These are phyloP conservation scores for Phalera bucephala DNA, from an alignment of 2,888 invertebrate genomes.

Conservation along the genomic window DNA sequence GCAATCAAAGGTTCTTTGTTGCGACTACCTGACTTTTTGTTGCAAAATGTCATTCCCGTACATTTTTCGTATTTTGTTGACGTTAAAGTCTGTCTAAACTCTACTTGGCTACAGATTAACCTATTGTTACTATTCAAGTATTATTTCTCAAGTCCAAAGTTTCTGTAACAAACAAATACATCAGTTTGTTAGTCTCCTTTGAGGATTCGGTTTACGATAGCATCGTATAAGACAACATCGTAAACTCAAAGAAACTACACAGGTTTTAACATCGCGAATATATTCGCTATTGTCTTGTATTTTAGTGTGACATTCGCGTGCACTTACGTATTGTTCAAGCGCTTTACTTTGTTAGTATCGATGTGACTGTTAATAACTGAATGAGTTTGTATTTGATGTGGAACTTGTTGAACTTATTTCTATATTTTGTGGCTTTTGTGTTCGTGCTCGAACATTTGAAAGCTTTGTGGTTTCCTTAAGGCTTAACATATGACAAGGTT, in stretches of 20 bases:
- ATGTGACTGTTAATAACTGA: slow-evolving; percentile 10
- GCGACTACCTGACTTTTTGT: too few relatives aligned
- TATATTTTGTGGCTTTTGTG: not conserved
- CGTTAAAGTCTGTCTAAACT: too few relatives aligned
- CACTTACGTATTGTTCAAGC: slow-evolving; percentile 14
- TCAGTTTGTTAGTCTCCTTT: slow-evolving; percentile 52
- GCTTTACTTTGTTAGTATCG: slow-evolving; percentile 12
- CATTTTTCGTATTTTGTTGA: too few relatives aligned
- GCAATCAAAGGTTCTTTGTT: too few relatives aligned
- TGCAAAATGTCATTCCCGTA: too few relatives aligned
- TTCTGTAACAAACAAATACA: slow-evolving; percentile 6
- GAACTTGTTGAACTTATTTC: slow-evolving; percentile 22
- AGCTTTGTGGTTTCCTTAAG: too few relatives aligned
- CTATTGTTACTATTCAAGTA: too few relatives aligned
- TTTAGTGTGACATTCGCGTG: slow-evolving; percentile 1
- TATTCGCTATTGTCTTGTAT: slow-evolving; percentile 17
- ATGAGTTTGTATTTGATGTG: slow-evolving; percentile 7
- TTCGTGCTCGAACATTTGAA: too few relatives aligned
- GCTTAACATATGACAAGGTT: too few relatives aligned
- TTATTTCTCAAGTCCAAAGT: slow-evolving; percentile 19
- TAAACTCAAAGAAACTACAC: slow-evolving; percentile 47
- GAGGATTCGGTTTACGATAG: slow-evolving; percentile 58
- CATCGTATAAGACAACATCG: slow-evolving; percentile 43
- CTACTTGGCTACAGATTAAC: too few relatives aligned
- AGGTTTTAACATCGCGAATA: slow-evolving; percentile 25